Evolutionary conservation across 1,140 invertebrate genomes (phyloP), one percentile per base, ranked within the genome.

Genomic region (Triops longicaudatus): DNA sequence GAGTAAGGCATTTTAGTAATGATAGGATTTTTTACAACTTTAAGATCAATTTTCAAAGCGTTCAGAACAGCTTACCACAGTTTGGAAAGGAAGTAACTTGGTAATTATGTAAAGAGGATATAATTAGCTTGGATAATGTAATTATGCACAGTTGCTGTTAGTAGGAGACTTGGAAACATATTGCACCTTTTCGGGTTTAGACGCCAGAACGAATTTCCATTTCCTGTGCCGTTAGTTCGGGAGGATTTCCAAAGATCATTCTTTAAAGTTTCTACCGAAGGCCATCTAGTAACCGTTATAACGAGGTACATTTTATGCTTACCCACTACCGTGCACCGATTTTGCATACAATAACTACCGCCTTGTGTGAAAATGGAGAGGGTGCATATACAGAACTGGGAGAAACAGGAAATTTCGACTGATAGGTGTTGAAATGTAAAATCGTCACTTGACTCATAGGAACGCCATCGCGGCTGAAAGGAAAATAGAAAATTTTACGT

Each of bases 341-440:
- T 63, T 63, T 63, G 50, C 50, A 63, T 63, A 63, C 50, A 63
- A 63, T 63, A 63, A 63, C 50, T 14, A 22, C 50, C 50, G 22
- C 50, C 50, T 63, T 63, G 0, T 63, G 22, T 63, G 50, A 37
- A 37, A 37, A 37, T 37, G 31, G 31, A 63, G 17, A n/a, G 17
- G 14, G 50, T 63, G 22, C 10, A 6, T 17, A n/a, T 63, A 63
- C 22, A 12, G 5, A 63, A 22, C 10, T 63, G 50, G 31, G 31
- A 37, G 31, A 37, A 63, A 63, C 50, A 22, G n/a, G 50, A 63
- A 63, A 63, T 63, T 63, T 63, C 17, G 50, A 63, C 1, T 63
- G 50, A 63, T 63, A 63, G 50, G 50, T 63, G 50, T 63, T 63
- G 50, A 63, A 63, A 63, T 63, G 31, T 37, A 37, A 37, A 37